phyloP scores from a whole-genome alignment of 2,797 vertebrate genomes.

The Esox masquinongy region DNA sequence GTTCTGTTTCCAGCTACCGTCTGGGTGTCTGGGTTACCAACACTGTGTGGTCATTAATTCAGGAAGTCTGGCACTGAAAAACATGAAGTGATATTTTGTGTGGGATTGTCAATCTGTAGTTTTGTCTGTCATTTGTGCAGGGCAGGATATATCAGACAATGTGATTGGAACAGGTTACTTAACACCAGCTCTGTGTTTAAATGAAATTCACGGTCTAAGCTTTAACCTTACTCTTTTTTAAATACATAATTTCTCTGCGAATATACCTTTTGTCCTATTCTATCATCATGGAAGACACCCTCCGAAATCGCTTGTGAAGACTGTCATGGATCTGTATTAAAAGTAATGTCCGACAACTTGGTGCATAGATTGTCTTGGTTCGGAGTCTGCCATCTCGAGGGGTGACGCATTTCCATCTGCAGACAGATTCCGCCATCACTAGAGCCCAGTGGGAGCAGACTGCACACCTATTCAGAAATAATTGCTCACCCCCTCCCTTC shows the following conservation, averaged over 20 bases:
- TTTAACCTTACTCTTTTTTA: too few species aligned
- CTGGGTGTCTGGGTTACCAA: not conserved
- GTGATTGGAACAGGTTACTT: not conserved
- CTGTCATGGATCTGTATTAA: too few species aligned
- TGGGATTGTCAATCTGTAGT: constrained; percentile 8
- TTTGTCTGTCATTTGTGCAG: not conserved
- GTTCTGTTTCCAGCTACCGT: not conserved
- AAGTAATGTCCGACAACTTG: too few species aligned
- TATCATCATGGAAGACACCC: too few species aligned
- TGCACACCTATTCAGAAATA: constrained; percentile 39
- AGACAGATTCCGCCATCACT: not conserved
- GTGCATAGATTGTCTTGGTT: not conserved
- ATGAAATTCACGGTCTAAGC: too few species aligned
- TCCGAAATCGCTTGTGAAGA: too few species aligned
- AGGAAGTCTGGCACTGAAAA: not conserved
- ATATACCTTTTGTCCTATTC: too few species aligned
- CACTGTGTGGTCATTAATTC: too few species aligned
- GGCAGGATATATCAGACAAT: not conserved
- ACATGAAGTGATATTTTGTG: not conserved
- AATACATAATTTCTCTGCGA: too few species aligned
- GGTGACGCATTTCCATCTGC: not conserved
- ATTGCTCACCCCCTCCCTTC: constrained; percentile 9
- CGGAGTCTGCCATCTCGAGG: not conserved
- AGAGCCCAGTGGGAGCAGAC: constrained; percentile 12
- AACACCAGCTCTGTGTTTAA: too few species aligned